Percentiles rank a stretch among this genome's conserved stretches.
Conservation (phyloP, 2,113 vertebrate genomes). For the Osmerus eperlanus region DNA sequence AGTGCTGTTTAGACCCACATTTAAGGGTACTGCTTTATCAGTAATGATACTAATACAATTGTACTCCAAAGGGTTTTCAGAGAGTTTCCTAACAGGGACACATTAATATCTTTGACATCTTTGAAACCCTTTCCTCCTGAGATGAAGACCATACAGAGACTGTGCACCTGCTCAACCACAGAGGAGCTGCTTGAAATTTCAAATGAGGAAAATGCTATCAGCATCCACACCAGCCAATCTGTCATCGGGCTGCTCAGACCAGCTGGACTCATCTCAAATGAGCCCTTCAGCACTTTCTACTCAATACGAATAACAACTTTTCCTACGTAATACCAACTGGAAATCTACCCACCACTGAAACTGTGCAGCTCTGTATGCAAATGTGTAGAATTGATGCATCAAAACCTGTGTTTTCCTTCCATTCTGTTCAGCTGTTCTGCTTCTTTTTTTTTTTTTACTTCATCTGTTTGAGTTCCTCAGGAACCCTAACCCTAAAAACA, state of each 20-base stretch:
- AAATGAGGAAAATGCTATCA: constrained; percentile 35
- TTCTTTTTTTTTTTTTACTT: too few relatives aligned
- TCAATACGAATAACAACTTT: neutral
- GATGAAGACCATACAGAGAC: neutral
- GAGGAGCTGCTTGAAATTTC: constrained; percentile 49
- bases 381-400: neutral
- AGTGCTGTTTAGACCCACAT: too few relatives aligned
- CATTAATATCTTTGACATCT: too few relatives aligned
- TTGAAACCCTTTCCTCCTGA: too few relatives aligned
- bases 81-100: too few relatives aligned
- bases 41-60: too few relatives aligned
- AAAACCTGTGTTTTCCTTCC: too few relatives aligned
- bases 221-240: constrained; percentile 9
- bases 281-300: neutral
- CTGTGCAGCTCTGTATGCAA: neutral
- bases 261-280: neutral
- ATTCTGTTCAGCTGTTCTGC: too few relatives aligned
- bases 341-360: neutral
- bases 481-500: too few relatives aligned
- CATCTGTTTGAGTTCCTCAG: too few relatives aligned
- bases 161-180: neutral
- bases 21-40: too few relatives aligned
- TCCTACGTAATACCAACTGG: neutral
- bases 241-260: neutral
- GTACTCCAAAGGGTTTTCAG: too few relatives aligned